Percentiles rank a stretch among this genome's conserved stretches.
These are phyloP conservation scores for Thecocarcelia acutangulata DNA, from an alignment of 2,888 invertebrate species.

Conservation along the genomic window DNA sequence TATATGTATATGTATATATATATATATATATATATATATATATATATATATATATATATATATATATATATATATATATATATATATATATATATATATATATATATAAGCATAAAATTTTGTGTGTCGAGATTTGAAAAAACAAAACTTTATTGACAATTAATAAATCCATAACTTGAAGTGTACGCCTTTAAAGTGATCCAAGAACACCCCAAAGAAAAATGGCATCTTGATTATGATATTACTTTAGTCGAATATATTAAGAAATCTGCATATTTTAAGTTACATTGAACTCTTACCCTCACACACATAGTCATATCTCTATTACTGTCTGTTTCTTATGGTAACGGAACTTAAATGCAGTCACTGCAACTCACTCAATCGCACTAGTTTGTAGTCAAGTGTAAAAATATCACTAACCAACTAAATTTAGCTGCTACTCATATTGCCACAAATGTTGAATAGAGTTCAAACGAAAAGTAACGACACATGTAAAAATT, in stretches of 20 bases:
- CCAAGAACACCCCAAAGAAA: not conserved
- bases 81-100: no score
- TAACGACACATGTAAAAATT: conserved; percentile 25
- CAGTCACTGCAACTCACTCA: conserved; percentile 6
- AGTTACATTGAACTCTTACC: conserved; percentile 66
- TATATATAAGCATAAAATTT: no score
- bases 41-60: no score
- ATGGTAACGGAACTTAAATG: conserved; percentile 35
- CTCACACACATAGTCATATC: conserved; percentile 15
- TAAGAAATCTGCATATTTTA: conserved; percentile 43
- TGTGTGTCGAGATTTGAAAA: no score
- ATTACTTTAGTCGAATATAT: conserved; percentile 1
- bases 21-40: no score
- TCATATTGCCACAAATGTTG: conserved; percentile 22
- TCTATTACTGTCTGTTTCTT: conserved; percentile 7
- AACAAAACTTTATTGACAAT: no score
- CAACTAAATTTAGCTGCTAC: conserved; percentile 48
- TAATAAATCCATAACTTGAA: no score
- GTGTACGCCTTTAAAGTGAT: not conserved
- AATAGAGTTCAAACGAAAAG: conserved; percentile 8
- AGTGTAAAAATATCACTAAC: conserved; percentile 37
- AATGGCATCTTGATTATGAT: conserved; percentile 5
- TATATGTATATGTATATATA: no score
- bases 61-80: no score
- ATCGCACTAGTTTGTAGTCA: conserved; percentile 14